Percentiles rank a stretch among this genome's conserved stretches.
These are phyloP conservation scores for Bugulina stolonifera DNA, from an alignment of 2,888 invertebrate species.

Conservation along the genomic window DNA sequence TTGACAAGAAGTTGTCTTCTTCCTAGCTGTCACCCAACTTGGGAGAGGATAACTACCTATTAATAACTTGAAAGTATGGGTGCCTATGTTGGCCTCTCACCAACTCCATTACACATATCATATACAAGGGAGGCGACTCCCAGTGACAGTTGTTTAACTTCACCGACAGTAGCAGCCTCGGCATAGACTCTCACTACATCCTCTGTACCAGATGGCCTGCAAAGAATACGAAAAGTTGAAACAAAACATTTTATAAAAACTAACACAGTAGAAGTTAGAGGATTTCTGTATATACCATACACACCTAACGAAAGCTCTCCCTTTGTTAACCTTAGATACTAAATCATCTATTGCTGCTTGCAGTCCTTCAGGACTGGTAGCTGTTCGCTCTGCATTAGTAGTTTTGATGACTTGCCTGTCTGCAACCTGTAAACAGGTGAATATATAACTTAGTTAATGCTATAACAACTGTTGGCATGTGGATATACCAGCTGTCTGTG, in stretches of 20 bases:
- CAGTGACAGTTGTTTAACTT: background rate
- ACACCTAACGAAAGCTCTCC: conserved; percentile 78
- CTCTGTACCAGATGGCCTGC: conserved; percentile 91
- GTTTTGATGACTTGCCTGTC: conserved; percentile 81
- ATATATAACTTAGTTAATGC: no score
- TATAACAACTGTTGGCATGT: no score
- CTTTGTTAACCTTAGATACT: conserved; percentile 65
- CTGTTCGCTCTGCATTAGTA: conserved; percentile 77
- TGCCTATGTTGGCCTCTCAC: background rate
- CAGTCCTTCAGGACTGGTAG: conserved; percentile 73
- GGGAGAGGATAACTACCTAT: no score
- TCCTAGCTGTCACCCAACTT: no score
- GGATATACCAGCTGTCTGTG: no score
- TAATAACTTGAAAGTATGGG: no score
- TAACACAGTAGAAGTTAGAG: no score
- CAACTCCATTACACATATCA: conserved; percentile 6
- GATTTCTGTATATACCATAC: no score
- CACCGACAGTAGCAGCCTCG: conserved; percentile 67
- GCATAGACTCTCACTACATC: conserved; percentile 93
- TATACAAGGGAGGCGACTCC: conserved; percentile 20
- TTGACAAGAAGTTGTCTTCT: no score
- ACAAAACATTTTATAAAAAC: background rate
- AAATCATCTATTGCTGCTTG: conserved; percentile 73
- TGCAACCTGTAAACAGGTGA: conserved; percentile 52
- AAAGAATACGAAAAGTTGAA: conserved; percentile 28